These are phyloP conservation scores for Cephus runcator DNA, from an alignment of 2,888 invertebrate species.

Conservation along the genomic window DNA sequence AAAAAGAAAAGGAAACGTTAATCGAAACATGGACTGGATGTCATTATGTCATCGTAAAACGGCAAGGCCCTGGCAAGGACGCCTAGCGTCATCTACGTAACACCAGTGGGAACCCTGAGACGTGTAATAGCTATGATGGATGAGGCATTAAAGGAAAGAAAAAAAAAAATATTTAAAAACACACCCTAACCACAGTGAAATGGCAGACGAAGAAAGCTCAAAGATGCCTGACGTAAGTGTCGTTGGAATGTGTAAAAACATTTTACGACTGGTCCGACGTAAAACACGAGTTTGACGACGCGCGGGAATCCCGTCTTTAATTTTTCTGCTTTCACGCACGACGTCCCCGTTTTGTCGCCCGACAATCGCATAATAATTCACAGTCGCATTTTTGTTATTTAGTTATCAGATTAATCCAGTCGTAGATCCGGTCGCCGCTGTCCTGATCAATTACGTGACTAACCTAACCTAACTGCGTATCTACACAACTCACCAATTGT, in stretches of 20 bases:
- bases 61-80: constrained; percentile 33
- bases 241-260: neutral
- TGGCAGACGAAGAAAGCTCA: neutral
- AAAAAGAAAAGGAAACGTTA: neutral
- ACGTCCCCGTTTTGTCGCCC: neutral
- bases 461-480: neutral
- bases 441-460: neutral
- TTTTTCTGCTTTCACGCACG: neutral
- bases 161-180: neutral
- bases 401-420: neutral
- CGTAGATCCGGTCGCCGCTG: neutral
- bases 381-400: neutral
- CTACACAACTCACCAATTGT: neutral
- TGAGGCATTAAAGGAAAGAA: neutral
- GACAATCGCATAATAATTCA: neutral
- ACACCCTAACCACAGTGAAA: constrained; percentile 9
- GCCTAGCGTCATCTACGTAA: neutral
- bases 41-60: constrained; percentile 23
- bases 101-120: neutral
- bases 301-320: neutral
- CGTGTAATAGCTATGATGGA: neutral
- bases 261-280: neutral
- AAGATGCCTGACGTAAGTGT: neutral
- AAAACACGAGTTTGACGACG: neutral
- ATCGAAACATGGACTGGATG: neutral